Evolutionary conservation across 2,797 vertebrate genomes (phyloP).

Genomic region (Onychomys leucogaster): DNA sequence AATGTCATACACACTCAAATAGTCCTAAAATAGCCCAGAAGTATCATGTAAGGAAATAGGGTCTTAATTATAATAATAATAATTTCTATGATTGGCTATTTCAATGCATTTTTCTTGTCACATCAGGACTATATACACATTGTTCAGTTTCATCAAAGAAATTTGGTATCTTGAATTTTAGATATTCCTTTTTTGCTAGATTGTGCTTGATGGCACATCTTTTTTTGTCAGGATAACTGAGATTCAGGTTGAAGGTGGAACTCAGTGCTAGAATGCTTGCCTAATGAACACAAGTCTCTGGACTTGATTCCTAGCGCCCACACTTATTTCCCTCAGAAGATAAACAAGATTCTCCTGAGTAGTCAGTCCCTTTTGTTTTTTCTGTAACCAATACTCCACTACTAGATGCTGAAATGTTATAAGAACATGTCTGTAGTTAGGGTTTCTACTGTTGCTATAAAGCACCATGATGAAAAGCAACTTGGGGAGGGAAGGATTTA

Average conservation of each 20-base stretch:
- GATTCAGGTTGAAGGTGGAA: background rate
- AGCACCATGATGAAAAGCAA: background rate
- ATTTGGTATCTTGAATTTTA: background rate
- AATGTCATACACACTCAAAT: background rate
- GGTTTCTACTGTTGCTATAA: background rate
- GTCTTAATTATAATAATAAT: conserved; percentile 48
- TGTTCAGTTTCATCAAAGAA: conserved; percentile 60
- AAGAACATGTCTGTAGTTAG: background rate
- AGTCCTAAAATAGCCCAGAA: conserved; percentile 43
- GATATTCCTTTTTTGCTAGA: conserved; percentile 1
- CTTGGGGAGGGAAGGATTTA: background rate
- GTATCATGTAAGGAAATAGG: background rate
- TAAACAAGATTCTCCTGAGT: background rate
- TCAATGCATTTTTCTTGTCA: conserved; percentile 23
- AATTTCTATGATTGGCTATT: conserved; percentile 51
- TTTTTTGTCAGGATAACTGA: conserved; percentile 54
- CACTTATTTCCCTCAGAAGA: background rate
- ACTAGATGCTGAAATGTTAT: background rate
- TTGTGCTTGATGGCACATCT: background rate
- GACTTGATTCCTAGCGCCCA: background rate
- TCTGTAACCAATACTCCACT: background rate
- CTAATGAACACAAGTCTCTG: background rate
- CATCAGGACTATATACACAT: background rate
- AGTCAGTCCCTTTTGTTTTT: background rate
- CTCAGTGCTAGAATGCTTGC: background rate